Evolutionary conservation across 2,797 vertebrate species (phyloP).

Genomic region (Pseudochirops cupreus): DNA sequence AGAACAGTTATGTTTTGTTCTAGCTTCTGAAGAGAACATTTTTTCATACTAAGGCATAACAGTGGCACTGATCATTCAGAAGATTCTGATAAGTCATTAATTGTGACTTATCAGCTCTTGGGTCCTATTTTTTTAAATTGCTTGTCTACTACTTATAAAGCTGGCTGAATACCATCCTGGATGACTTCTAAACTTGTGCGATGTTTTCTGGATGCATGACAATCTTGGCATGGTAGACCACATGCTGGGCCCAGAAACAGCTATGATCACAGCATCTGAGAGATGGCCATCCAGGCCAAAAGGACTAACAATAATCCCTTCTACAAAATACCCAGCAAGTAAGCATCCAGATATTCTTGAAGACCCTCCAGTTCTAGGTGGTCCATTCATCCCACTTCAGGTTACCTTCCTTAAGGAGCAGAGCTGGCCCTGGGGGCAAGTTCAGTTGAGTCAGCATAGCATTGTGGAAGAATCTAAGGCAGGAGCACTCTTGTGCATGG

Average conservation of each 20-base stretch:
- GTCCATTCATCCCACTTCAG: not conserved
- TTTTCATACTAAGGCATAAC: not conserved
- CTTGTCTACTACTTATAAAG: not conserved
- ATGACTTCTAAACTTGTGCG: slow-evolving; percentile 12
- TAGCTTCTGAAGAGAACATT: slow-evolving; percentile 4
- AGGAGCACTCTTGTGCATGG: not conserved
- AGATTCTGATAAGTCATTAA: not conserved
- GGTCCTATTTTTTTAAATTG: not conserved
- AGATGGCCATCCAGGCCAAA: not conserved
- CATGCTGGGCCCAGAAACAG: not conserved
- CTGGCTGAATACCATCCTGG: not conserved
- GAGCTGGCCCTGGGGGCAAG: not conserved
- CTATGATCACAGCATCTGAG: not conserved
- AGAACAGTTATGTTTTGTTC: slow-evolving; percentile 17
- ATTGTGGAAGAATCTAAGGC: not conserved
- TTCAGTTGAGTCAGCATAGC: not conserved
- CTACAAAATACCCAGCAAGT: not conserved
- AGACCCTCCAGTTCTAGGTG: not conserved
- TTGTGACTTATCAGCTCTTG: not conserved
- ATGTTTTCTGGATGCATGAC: not conserved
- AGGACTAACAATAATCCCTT: not conserved
- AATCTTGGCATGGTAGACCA: not conserved
- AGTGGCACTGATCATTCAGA: not conserved
- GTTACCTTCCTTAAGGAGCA: not conserved
- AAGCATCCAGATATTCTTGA: not conserved